Percentiles rank a stretch among this genome's conserved stretches.
Conservation (phyloP, 2,888 invertebrate genomes). For the Auanema freiburgensis region DNA sequence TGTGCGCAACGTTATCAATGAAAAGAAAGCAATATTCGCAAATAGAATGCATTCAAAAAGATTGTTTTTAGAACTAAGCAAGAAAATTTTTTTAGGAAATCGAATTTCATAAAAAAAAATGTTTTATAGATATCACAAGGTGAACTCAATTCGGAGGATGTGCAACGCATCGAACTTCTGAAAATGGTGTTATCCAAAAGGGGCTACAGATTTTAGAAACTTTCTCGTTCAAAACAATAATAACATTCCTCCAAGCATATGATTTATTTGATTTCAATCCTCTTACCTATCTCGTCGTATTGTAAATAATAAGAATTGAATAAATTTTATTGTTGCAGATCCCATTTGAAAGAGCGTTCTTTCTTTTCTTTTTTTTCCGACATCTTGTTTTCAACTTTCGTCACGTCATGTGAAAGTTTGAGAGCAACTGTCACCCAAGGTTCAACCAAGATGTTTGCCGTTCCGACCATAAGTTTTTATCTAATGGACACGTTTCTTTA, state of each 20-base stretch:
- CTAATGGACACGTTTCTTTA: no score
- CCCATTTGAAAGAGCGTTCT: background rate
- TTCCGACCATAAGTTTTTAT: no score
- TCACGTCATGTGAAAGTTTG: background rate
- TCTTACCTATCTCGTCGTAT: background rate
- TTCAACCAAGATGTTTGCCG: no score
- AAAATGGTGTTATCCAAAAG: slow-evolving; percentile 38
- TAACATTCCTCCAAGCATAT: background rate
- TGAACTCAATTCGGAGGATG: slow-evolving; percentile 7
- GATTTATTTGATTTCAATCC: background rate
- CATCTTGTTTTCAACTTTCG: background rate
- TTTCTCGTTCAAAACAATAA: no score
- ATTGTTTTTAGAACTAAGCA: background rate
- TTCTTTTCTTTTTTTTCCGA: background rate
- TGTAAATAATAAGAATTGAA: background rate
- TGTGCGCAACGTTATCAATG: background rate
- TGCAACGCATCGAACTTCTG: slow-evolving; percentile 31
- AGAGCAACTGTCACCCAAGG: slow-evolving; percentile 1
- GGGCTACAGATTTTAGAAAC: slow-evolving; percentile 42
- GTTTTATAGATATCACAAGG: background rate
- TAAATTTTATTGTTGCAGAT: background rate
- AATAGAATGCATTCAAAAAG: no score
- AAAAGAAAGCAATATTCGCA: no score
- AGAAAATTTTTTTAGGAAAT: no score
- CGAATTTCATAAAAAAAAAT: no score